Conservation (phyloP, 2,113 vertebrate species). For the Propithecus coquereli region DNA sequence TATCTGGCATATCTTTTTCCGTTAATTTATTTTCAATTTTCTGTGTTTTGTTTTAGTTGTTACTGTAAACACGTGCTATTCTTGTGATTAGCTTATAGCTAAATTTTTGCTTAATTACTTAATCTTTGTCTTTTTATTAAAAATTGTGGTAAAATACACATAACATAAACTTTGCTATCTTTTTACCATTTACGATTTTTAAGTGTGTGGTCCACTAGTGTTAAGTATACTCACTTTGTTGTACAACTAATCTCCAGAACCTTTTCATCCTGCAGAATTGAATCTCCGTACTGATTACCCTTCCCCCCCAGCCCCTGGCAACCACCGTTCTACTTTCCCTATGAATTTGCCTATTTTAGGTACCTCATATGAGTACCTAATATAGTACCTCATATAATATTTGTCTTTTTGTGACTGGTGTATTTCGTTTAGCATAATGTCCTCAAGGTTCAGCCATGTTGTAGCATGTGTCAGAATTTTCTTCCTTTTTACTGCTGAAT, state of each 20-base stretch:
- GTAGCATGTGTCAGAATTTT: neutral
- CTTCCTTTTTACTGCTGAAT: neutral
- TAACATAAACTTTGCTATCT: neutral
- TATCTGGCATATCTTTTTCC: neutral
- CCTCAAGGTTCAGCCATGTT: neutral
- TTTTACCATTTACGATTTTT: neutral
- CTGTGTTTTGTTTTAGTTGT: neutral
- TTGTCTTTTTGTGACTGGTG: neutral
- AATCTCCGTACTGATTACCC: neutral
- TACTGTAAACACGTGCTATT: neutral
- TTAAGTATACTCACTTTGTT: neutral
- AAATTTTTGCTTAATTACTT: slow-evolving; percentile 1
- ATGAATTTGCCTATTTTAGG: neutral
- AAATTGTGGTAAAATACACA: neutral
- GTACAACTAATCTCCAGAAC: neutral
- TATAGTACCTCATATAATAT: neutral
- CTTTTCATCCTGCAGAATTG: neutral
- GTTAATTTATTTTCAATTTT: neutral
- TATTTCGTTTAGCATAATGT: neutral
- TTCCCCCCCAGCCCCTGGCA: neutral
- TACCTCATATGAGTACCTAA: neutral
- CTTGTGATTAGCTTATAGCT: neutral
- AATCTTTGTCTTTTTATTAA: neutral
- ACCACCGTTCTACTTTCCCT: neutral
- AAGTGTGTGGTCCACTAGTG: neutral